Percentiles rank a stretch among this genome's conserved stretches.
Evolutionary conservation across 2,888 invertebrate genomes (phyloP).

Genomic region (Eremobia ochroleuca): DNA sequence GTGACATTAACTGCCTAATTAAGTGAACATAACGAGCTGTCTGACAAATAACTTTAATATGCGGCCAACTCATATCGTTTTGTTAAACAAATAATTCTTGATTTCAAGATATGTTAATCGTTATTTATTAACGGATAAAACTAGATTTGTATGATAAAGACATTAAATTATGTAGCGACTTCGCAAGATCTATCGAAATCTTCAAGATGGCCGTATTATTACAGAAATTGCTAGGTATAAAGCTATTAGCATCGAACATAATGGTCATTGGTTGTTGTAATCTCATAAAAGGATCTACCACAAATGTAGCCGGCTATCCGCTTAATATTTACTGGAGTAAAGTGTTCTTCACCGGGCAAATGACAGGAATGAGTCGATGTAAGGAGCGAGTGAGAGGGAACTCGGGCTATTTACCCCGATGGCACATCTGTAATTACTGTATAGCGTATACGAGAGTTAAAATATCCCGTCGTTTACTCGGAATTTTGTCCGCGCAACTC

Average conservation of each 20-base stretch:
- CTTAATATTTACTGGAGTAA: conserved; percentile 82
- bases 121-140: conserved; percentile 68
- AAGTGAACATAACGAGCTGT: conserved; percentile 63
- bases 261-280: conserved; percentile 78
- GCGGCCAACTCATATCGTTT: conserved; percentile 65
- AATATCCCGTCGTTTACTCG: conserved; percentile 84
- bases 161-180: conserved; percentile 72
- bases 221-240: conserved; percentile 79
- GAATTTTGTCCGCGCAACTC: conserved; percentile 75
- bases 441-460: conserved; percentile 83
- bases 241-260: conserved; percentile 79
- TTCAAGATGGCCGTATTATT: conserved; percentile 69
- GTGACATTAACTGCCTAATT: conserved; percentile 72
- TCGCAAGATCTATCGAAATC: conserved; percentile 63
- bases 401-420: conserved; percentile 86
- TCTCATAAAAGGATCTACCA: conserved; percentile 79
- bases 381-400: conserved; percentile 76
- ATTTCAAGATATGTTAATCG: conserved; percentile 71
- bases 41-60: conserved; percentile 66
- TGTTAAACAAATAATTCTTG: conserved; percentile 72
- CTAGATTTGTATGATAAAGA: conserved; percentile 74
- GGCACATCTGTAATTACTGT: conserved; percentile 88
- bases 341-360: conserved; percentile 82
- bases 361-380: conserved; percentile 83
- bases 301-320: conserved; percentile 69